Evolutionary conservation across 2,888 invertebrate genomes (phyloP).

Genomic region (Nomada hirtipes): DNA sequence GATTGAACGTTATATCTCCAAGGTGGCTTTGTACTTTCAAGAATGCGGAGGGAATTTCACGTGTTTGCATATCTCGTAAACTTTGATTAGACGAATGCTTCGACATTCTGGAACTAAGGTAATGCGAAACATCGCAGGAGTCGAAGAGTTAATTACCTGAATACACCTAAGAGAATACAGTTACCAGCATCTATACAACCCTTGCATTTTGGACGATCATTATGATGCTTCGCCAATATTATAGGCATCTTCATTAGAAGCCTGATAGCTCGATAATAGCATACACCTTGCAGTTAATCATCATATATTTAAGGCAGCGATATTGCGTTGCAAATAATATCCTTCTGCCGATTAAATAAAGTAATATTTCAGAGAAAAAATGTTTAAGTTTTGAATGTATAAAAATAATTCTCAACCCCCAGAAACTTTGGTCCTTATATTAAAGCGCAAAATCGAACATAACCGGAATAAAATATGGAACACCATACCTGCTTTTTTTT

Average conservation of each 20-base stretch:
- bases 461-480: too few relatives aligned
- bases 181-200: neutral
- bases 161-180: neutral
- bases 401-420: neutral
- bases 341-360: too few relatives aligned
- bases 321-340: too few relatives aligned
- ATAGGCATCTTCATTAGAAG: neutral
- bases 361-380: too few relatives aligned
- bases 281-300: too few relatives aligned
- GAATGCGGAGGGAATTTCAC: neutral
- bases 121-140: neutral
- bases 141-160: constrained; percentile 4
- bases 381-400: neutral
- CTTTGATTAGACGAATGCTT: neutral
- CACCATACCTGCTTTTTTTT: too few relatives aligned
- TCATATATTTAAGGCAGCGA: too few relatives aligned
- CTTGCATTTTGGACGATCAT: neutral
- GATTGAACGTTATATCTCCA: neutral
- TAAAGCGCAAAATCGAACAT: too few relatives aligned
- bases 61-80: neutral
- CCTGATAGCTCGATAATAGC: neutral
- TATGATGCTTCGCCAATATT: constrained; percentile 5
- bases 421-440: too few relatives aligned
- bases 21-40: too few relatives aligned
- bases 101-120: neutral